Evolutionary conservation across 1,140 invertebrate genomes (phyloP).

Genomic region (Drosophila dunni): DNA sequence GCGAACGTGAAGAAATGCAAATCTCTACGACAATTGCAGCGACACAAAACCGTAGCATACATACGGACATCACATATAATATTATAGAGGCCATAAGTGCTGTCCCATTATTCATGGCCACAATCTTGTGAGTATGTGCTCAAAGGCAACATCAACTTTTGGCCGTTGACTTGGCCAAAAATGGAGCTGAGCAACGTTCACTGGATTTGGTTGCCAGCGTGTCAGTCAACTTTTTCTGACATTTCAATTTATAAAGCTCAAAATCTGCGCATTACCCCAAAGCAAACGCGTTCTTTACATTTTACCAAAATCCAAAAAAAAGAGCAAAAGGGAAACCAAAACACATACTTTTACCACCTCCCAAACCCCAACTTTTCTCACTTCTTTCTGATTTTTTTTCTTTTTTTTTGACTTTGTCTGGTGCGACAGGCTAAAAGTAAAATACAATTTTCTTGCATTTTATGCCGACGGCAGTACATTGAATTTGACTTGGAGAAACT

Average conservation of each 20-base stretch:
- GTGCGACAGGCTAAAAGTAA: constrained; percentile 64
- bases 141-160: constrained; percentile 47
- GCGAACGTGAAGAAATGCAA: neutral
- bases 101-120: constrained; percentile 51
- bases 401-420: constrained; percentile 23
- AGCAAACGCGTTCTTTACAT: constrained; percentile 69
- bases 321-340: constrained; percentile 9
- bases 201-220: constrained; percentile 27
- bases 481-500: constrained; percentile 60
- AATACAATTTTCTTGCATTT: constrained; percentile 68
- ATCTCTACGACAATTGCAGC: constrained; percentile 34
- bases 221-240: constrained; percentile 80
- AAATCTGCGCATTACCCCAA: constrained; percentile 77
- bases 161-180: constrained; percentile 51
- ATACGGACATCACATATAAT: constrained; percentile 21
- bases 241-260: constrained; percentile 83
- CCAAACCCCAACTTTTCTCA: neutral
- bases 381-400: constrained; percentile 8
- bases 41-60: constrained; percentile 43
- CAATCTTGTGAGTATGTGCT: constrained; percentile 32
- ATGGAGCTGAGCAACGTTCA: constrained; percentile 10
- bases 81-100: neutral
- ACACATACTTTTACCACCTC: constrained; percentile 1
- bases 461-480: constrained; percentile 66
- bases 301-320: constrained; percentile 56